Evolutionary conservation across 2,888 invertebrate genomes (phyloP).

Genomic region (Drosophila mercatorum): DNA sequence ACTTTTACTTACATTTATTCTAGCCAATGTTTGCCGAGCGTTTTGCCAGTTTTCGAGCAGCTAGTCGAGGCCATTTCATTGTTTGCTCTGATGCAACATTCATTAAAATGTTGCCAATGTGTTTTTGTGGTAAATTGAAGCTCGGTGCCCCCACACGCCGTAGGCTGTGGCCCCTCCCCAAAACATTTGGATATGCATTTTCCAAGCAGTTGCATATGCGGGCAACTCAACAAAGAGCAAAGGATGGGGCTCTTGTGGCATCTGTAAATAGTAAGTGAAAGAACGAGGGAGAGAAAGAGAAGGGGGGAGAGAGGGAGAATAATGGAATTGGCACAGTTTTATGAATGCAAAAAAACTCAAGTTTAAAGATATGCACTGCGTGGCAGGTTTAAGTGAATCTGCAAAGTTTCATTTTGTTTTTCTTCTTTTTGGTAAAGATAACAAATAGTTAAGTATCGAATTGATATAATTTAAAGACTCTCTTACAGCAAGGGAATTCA

Average conservation of each 20-base stretch:
- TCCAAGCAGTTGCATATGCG: constrained; percentile 64
- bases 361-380: not conserved
- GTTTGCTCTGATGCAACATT: constrained; percentile 75
- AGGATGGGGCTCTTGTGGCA: constrained; percentile 51
- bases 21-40: constrained; percentile 75
- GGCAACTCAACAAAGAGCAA: constrained; percentile 31
- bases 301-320: not conserved
- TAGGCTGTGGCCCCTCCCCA: constrained; percentile 19
- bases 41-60: constrained; percentile 57
- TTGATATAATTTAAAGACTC: not conserved
- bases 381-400: not conserved
- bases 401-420: not conserved
- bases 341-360: not conserved
- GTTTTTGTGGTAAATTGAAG: constrained; percentile 80
- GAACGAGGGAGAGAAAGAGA: not conserved
- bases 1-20: constrained; percentile 74
- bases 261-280: not conserved
- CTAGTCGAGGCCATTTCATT: constrained; percentile 46
- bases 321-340: constrained; percentile 7
- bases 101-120: constrained; percentile 81
- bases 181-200: constrained; percentile 61
- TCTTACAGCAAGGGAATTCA: not conserved
- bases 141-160: constrained; percentile 17
- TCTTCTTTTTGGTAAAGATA: not conserved
- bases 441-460: not conserved